Percentiles rank a stretch among this genome's conserved stretches.
Conservation (phyloP, 2,888 invertebrate genomes). For the Conops quadrifasciatus region DNA sequence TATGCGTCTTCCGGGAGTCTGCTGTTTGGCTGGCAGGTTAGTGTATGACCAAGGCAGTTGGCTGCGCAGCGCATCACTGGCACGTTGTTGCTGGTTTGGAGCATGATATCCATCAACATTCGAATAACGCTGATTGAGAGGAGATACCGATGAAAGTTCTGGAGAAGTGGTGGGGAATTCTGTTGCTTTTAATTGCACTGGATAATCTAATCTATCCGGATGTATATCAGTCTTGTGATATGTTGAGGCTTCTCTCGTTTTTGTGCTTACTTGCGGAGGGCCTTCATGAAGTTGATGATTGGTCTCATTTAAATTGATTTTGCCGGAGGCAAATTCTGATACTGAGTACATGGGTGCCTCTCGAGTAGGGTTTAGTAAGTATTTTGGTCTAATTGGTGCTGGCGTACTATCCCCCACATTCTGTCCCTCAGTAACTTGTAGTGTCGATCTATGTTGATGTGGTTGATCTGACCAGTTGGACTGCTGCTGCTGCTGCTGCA, state of each 20-base stretch:
- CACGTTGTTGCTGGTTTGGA: slow-evolving; percentile 45
- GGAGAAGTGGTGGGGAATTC: slow-evolving; percentile 40
- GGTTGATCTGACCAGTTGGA: not conserved
- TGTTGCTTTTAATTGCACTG: slow-evolving; percentile 41
- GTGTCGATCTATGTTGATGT: not conserved
- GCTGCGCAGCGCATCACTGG: slow-evolving; percentile 67
- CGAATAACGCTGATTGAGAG: slow-evolving; percentile 60
- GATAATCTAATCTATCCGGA: slow-evolving; percentile 59
- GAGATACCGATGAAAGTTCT: slow-evolving; percentile 53
- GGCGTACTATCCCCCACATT: slow-evolving; percentile 36
- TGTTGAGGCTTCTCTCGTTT: slow-evolving; percentile 40
- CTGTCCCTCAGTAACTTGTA: no score
- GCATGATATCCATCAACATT: slow-evolving; percentile 33
- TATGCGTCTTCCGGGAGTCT: slow-evolving; percentile 52
- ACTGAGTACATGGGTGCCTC: slow-evolving; percentile 20
- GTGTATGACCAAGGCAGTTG: slow-evolving; percentile 72
- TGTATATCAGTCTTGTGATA: slow-evolving; percentile 58
- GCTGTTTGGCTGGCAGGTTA: slow-evolving; percentile 51
- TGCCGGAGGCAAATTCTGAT: not conserved
- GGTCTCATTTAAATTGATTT: no score
- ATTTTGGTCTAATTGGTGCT: slow-evolving; percentile 49
- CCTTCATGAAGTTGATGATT: no score
- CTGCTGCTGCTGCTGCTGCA: slow-evolving; percentile 35
- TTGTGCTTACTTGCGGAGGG: slow-evolving; percentile 1
- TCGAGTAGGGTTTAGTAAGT: slow-evolving; percentile 43